Evolutionary conservation across 2,113 vertebrate species (phyloP), one percentile per base, ranked within the genome.

Genomic region (Ameiurus melas): DNA sequence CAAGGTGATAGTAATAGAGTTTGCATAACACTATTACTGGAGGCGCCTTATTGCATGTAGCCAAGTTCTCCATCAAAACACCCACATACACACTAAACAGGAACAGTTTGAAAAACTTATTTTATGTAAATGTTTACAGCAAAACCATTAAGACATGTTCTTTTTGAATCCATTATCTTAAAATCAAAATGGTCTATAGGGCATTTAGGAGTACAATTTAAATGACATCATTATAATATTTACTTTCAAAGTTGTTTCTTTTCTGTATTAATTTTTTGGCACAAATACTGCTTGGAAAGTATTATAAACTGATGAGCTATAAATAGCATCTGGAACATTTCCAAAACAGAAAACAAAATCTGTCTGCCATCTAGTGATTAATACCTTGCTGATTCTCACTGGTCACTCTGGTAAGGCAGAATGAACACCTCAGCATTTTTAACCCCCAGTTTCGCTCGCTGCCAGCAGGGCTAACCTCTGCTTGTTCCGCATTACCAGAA

Each of bases 351-450:
- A 84, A 73, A 85, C 30, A 22, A 87, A 86, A 82, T 84, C 71
- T 90, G 64, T 83, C 88, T 85, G 87, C 85, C 85, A 85, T 88
- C 86, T 78, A 25, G 84, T 91, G 86, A 89, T 89, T 84, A 87
- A 89, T 89, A 83, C 86, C 57, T 89, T 68, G 60, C 88, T 83
- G 77, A 85, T 87, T 83, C 86, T 84, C 53, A 71, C 57, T 51
- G 86, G 90, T 86, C 78, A 88, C 60, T 87, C 71, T 39, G 89
- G 83, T 83, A 87, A 82, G 88, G 87, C 89, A 89, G 66, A 83
- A 73, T 47, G 30, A 89, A 83, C 83, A 85, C 82, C 83, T 90
- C 90, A 91, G 91, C 90, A 91, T 89, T 86, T 91, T 89, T 91
- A 91, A 91, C 87, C 89, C 81, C 73, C 86, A 83, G 55, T 85